Evolutionary conservation across 2,797 vertebrate species (phyloP).

Genomic region (Carduelis carduelis): DNA sequence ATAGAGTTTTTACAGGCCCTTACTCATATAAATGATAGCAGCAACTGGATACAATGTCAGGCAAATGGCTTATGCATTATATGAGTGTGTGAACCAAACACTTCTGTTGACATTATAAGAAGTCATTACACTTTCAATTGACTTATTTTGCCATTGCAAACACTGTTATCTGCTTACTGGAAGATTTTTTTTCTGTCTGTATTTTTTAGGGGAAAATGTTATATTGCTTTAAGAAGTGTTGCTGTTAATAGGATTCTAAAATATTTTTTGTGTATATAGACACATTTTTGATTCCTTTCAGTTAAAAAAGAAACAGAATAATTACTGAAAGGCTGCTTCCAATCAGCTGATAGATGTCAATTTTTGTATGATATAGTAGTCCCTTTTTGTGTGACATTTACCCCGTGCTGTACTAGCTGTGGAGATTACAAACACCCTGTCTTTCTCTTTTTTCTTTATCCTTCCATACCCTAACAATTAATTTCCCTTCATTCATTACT

Average conservation of each 20-base stretch:
- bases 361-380: neutral
- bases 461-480: neutral
- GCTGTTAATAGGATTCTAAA: neutral
- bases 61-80: constrained; percentile 12
- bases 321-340: neutral
- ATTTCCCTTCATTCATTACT: neutral
- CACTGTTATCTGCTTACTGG: neutral
- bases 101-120: constrained; percentile 38
- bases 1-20: constrained; percentile 4
- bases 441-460: neutral
- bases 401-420: neutral
- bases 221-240: neutral
- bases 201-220: neutral
- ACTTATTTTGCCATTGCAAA: constrained; percentile 45
- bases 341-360: neutral
- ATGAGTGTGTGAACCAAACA: constrained; percentile 6
- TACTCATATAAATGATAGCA: constrained; percentile 18
- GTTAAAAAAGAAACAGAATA: neutral
- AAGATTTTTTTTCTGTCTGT: neutral
- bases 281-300: neutral
- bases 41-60: constrained; percentile 22
- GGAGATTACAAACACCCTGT: neutral
- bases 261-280: neutral
- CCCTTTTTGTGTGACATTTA: neutral
- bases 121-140: constrained; percentile 31